phyloP scores from a whole-genome alignment of 1,140 invertebrate species.

The Sweltsa coloradensis region DNA sequence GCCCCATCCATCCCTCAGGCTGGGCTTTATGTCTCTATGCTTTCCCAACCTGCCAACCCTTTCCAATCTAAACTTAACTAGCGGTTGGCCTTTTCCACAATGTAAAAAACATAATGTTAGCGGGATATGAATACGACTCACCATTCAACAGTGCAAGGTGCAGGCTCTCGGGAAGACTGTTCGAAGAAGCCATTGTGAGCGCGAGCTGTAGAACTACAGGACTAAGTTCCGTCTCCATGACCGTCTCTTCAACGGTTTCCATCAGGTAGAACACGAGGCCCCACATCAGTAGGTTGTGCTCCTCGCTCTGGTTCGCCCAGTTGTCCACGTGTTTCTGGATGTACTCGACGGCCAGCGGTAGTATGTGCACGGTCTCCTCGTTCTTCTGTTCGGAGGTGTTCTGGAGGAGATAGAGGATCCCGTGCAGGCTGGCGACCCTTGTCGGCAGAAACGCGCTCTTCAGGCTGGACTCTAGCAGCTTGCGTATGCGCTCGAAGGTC shows the following conservation, averaged over 20 bases:
- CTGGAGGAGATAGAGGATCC: slow-evolving; percentile 63
- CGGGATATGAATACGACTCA: no score
- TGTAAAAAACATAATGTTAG: no score
- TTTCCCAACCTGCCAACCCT: no score
- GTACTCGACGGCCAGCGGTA: slow-evolving; percentile 53
- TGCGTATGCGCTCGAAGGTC: slow-evolving; percentile 44
- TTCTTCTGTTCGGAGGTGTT: neutral
- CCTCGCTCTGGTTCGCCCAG: slow-evolving; percentile 40
- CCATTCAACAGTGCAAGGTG: slow-evolving; percentile 25
- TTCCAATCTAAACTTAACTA: no score
- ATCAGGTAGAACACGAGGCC: slow-evolving; percentile 53
- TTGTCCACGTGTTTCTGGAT: slow-evolving; percentile 45
- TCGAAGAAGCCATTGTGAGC: slow-evolving; percentile 14
- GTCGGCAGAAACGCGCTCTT: slow-evolving; percentile 51
- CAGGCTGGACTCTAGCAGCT: slow-evolving; percentile 46
- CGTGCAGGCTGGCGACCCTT: slow-evolving; percentile 54
- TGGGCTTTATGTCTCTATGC: no score
- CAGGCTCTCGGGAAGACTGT: slow-evolving; percentile 22
- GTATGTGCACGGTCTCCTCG: slow-evolving; percentile 24
- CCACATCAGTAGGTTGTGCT: slow-evolving; percentile 53
- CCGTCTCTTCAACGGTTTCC: slow-evolving; percentile 35
- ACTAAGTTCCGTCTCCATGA: slow-evolving; percentile 33
- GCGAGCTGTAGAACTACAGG: slow-evolving; percentile 22
- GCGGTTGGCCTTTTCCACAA: no score
- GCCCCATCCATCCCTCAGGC: no score